Conservation (phyloP, 2,113 vertebrate species). For the Cisticola juncidis region DNA sequence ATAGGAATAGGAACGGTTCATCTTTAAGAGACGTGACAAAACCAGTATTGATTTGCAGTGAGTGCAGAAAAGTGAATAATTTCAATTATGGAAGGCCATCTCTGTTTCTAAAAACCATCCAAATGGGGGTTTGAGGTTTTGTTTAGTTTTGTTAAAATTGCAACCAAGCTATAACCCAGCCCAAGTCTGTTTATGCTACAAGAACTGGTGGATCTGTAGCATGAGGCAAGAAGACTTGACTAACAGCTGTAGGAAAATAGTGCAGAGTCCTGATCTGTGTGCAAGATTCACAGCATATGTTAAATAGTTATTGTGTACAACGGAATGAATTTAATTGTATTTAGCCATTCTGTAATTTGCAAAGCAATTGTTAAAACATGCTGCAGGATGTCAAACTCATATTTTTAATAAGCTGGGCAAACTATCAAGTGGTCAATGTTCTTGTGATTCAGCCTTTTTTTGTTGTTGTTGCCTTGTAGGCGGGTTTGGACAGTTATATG, state of each 20-base stretch:
- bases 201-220: conserved; percentile 20
- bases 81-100: neutral
- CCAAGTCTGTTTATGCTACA: conserved; percentile 27
- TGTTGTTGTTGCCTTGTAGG: conserved; percentile 66
- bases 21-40: neutral
- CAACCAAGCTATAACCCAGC: conserved; percentile 10
- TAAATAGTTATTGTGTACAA: conserved; percentile 63
- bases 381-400: conserved; percentile 72
- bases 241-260: neutral
- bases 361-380: conserved; percentile 67
- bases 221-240: conserved; percentile 4
- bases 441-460: conserved; percentile 67
- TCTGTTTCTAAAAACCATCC: neutral
- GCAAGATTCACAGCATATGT: conserved; percentile 63
- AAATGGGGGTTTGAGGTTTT: neutral
- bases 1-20: neutral
- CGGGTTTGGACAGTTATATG: conserved; percentile 68
- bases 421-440: conserved; percentile 71
- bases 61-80: neutral
- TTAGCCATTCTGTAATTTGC: conserved; percentile 65
- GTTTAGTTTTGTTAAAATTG: neutral
- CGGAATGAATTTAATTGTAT: conserved; percentile 68
- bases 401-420: conserved; percentile 73
- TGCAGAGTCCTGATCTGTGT: conserved; percentile 26
- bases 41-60: neutral